Evolutionary conservation across 1,140 invertebrate genomes (phyloP).

Genomic region (Papilio machaon): DNA sequence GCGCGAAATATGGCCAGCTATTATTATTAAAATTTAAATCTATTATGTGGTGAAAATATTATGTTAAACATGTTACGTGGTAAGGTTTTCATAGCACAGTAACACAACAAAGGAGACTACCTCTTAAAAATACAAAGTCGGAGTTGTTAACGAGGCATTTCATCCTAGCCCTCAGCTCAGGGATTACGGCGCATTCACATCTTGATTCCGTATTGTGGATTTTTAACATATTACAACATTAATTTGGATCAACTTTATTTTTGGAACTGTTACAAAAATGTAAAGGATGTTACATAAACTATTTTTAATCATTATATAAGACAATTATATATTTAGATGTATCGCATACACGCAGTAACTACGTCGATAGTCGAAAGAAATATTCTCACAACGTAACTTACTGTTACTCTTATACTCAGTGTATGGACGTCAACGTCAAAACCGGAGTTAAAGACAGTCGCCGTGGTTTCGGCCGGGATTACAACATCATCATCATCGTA

Average conservation of each 20-base stretch:
- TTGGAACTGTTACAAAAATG: not conserved
- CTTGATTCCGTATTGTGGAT: slow-evolving; percentile 13
- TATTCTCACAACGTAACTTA: too few relatives aligned
- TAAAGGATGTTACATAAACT: not conserved
- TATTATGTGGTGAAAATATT: not conserved
- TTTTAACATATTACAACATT: not conserved
- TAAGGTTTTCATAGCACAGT: not conserved
- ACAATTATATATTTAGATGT: too few relatives aligned
- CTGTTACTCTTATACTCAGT: too few relatives aligned
- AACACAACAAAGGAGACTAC: not conserved
- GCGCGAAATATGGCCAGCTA: not conserved
- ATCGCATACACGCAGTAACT: too few relatives aligned
- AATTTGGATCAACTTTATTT: not conserved
- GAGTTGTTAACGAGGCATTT: slow-evolving; percentile 7
- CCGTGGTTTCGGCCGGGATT: too few relatives aligned
- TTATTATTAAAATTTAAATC: not conserved
- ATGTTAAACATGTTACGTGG: not conserved
- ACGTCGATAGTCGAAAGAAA: too few relatives aligned
- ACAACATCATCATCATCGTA: not conserved
- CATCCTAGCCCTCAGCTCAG: not conserved
- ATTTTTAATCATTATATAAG: too few relatives aligned
- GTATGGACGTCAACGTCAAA: too few relatives aligned
- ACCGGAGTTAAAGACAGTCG: too few relatives aligned
- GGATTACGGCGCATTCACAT: not conserved
- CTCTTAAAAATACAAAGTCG: not conserved